Conservation (phyloP, 2,888 invertebrate genomes). For the Octonoba sinensis region DNA sequence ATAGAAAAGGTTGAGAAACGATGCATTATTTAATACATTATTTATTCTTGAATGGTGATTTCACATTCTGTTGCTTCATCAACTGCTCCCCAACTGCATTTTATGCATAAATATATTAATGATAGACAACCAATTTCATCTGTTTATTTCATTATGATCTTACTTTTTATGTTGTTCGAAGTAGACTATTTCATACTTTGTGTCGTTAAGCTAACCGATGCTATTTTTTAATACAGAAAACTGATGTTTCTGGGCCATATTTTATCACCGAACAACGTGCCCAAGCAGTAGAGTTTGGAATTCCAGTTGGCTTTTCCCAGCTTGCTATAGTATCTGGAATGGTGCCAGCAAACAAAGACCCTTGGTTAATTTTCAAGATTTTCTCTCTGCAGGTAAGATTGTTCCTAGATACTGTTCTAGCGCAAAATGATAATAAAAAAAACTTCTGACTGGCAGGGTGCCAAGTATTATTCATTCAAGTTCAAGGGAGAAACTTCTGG, state of each 20-base stretch:
- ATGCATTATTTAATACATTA: not conserved
- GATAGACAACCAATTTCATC: no score
- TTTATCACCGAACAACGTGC: conserved; percentile 21
- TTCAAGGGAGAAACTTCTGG: no score
- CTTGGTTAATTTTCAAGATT: conserved; percentile 38
- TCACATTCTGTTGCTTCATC: not conserved
- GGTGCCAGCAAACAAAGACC: conserved; percentile 16
- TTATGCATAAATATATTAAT: no score
- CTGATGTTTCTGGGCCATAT: conserved; percentile 31
- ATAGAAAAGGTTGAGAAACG: not conserved
- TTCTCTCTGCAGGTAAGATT: conserved; percentile 22
- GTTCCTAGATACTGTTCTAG: no score
- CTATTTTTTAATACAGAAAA: conserved; percentile 13
- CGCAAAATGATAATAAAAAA: no score
- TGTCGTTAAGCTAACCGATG: no score
- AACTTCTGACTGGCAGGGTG: no score
- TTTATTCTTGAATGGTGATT: not conserved
- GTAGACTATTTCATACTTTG: no score
- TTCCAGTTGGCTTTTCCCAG: conserved; percentile 20
- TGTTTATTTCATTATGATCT: no score
- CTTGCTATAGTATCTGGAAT: conserved; percentile 31
- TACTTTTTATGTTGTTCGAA: no score
- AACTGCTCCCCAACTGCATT: no score
- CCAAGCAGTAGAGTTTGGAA: not conserved
- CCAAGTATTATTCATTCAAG: no score